Base-by-base conservation (phyloP, 2,888 invertebrate species). In the Plutella xylostella region DNA sequence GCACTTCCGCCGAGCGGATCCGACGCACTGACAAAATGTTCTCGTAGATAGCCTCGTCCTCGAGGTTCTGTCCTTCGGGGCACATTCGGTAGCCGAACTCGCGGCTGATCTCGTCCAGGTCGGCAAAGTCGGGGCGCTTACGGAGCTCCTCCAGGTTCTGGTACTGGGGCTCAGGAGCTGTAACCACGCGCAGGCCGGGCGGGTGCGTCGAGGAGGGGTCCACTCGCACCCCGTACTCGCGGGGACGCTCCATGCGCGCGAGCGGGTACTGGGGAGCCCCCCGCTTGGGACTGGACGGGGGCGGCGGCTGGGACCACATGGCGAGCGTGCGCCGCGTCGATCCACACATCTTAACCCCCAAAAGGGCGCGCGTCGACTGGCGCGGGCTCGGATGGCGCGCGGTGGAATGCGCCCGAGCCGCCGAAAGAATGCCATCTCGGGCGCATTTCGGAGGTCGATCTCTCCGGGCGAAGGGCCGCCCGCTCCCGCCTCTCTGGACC, bases 401-500 rank as follows among this genome's bases (percentile, higher is more conserved):
- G 61, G 72, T 67, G 84, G 85, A 85, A 84, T 84, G 85, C 71
- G 80, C 84, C 82, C 80, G 82, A 75, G 69, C 78, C 70, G 79
- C 82, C 83, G 80, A 83, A 85, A 84, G 84, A 85, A 83, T 85
- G 84, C 80, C 82, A 83, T 83, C 83, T 82, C 83, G 82, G 83
- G 76, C 82, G 83, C 82, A 77, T 82, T 83, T 83, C 83, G 83
- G 83, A 80, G 82, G 79, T 79, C 82, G 82, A 80, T 80, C 83
- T 82, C 80, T 79, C 78, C 74, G 46, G 68, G 72, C 78, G 72
- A 72, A 74, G 74, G 66, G 66, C 68, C 72, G 73, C 75, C 71
- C 78, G 76, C 77, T 72, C 75, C 74, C 71, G n/a, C n/a, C n/a
- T n/a, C 71, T 75, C 72, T 68, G 66, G 62, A 47, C 47, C 74